Conservation (phyloP, 1,140 invertebrate genomes). For the Drosophila guanche region DNA sequence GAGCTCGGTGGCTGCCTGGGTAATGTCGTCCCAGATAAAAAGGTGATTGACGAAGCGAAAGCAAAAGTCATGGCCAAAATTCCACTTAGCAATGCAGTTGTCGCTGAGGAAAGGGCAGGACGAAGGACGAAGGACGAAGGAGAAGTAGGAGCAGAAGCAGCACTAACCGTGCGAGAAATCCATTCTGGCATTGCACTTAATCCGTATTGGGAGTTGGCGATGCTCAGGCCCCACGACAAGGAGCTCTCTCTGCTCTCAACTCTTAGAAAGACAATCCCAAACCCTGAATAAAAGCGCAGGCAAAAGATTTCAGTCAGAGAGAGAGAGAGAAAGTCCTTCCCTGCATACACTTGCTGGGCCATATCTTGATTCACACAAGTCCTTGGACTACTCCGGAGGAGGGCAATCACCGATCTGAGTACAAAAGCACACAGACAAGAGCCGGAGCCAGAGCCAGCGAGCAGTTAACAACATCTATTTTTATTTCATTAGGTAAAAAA, state of each 20-base stretch:
- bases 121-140: no score
- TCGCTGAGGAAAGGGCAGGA: conserved; percentile 30
- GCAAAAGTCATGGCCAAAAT: conserved; percentile 79
- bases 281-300: conserved; percentile 7
- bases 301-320: conserved; percentile 13
- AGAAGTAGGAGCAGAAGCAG: background rate
- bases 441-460: conserved; percentile 26
- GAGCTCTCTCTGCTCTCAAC: background rate
- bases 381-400: background rate
- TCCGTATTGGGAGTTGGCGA: conserved; percentile 44
- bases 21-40: conserved; percentile 78
- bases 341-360: background rate
- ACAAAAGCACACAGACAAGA: conserved; percentile 31
- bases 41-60: conserved; percentile 78
- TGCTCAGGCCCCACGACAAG: conserved; percentile 4
- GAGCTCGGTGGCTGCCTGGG: conserved; percentile 50
- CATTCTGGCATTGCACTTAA: conserved; percentile 44
- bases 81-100: conserved; percentile 74
- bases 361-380: conserved; percentile 8
- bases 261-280: conserved; percentile 11
- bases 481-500: conserved; percentile 80
- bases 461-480: conserved; percentile 65
- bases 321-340: conserved; percentile 1
- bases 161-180: conserved; percentile 7
- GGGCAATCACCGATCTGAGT: conserved; percentile 25